Percentiles rank a stretch among this genome's conserved stretches.
phyloP scores from a whole-genome alignment of 2,797 vertebrate species.

The Periparus ater region DNA sequence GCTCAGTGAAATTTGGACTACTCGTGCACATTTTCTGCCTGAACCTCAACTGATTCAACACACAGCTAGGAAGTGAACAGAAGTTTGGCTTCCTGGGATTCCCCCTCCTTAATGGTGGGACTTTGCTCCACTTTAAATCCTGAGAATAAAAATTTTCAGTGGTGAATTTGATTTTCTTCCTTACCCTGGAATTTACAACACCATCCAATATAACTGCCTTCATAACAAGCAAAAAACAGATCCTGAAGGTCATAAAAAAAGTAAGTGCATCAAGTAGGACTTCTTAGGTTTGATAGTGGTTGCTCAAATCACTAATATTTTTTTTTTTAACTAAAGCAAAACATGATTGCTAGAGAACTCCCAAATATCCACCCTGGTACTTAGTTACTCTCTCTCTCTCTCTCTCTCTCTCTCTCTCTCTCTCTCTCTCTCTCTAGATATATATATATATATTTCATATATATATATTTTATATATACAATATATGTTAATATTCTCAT shows the following conservation, averaged over 20 bases:
- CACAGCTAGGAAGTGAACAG: background rate
- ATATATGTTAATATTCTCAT: conserved; percentile 4
- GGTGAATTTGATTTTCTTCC: background rate
- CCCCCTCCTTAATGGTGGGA: background rate
- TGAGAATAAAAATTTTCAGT: background rate
- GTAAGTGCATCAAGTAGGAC: background rate
- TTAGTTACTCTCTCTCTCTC: background rate
- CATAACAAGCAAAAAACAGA: background rate
- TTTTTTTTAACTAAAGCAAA: background rate
- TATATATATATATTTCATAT: no score
- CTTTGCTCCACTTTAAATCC: background rate
- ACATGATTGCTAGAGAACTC: conserved; percentile 1
- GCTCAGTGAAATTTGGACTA: background rate
- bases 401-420: no score
- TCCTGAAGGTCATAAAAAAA: background rate
- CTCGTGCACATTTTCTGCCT: background rate
- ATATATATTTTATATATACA: no score
- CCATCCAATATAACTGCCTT: background rate
- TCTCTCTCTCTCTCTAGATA: no score
- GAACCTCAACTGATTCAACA: background rate
- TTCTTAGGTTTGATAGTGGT: background rate
- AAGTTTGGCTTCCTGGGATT: background rate
- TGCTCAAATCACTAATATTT: background rate
- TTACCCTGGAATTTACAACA: background rate
- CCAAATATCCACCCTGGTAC: background rate